Base-by-base conservation (phyloP, 2,888 invertebrate species). In the Papilio demoleus region DNA sequence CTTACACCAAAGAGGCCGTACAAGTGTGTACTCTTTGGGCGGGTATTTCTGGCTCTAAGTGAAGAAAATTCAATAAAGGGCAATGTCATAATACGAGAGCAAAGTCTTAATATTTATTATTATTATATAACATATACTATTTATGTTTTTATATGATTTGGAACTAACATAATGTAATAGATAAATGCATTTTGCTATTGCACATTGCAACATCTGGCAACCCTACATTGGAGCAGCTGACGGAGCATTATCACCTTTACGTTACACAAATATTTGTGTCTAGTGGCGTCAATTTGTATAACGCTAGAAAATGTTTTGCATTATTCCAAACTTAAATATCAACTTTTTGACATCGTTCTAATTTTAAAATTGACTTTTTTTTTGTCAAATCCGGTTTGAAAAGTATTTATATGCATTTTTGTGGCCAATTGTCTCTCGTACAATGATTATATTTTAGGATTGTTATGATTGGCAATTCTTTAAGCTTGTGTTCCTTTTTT, bases 211-310 rank as follows among this genome's bases (percentile, higher is more conserved):
- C 38, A 61, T 31, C 36, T 68, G 64, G 50, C 40, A 22, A 69
- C 40, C 50, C 60, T 65, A 61, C 53, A 6, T 36, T 12, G 9
- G 11, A 27, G 65, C 53, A 69, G 65, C 53, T 65, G 61, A 65
- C 65, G 14, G 42, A 12, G 40, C 42, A 60, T 65, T 60, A 50
- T 64, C 60, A 69, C 53, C 47, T 68, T 59, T 31, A 58, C 56
- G 56, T 42, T 36, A 36, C 19, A 60, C 64, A 65, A 68, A 68
- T 42, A 68, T 68, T 63, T 63, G 63, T 42, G 14, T 45, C 47
- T 60, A 40, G 47, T 24, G 31, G 27, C 56, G 50, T 60, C 64
- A 53, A 19, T 50, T 59, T 50, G 38, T 50, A 47, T 47, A 47
- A 45, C 17, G 40, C 14, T 38, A 38, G 5, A 67, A n/a, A 42